Conservation (phyloP, 2,888 invertebrate genomes). For the Ormyrus nitidulus region DNA sequence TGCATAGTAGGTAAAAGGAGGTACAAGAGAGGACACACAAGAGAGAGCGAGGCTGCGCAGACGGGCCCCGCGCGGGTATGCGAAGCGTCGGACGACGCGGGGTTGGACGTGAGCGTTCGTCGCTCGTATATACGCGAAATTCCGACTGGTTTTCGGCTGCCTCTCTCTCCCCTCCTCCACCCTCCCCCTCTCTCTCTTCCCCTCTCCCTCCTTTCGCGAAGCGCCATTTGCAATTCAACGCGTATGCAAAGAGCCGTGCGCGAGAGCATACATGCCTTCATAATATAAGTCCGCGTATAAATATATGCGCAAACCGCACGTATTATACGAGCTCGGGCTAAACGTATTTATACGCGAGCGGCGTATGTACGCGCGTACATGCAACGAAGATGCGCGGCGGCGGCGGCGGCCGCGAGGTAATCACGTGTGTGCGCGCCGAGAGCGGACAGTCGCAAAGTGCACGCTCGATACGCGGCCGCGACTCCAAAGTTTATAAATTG, state of each 20-base stretch:
- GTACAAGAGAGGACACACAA: conserved; percentile 1
- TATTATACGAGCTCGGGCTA: conserved; percentile 42
- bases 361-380: background rate
- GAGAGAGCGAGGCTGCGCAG: background rate
- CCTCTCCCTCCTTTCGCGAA: conserved; percentile 24
- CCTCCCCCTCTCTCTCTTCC: conserved; percentile 30
- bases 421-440: background rate
- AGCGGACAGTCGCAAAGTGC: background rate
- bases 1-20: too few relatives aligned
- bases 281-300: conserved; percentile 52
- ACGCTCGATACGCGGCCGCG: too few relatives aligned
- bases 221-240: conserved; percentile 68
- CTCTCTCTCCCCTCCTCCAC: conserved; percentile 6
- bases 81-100: conserved; percentile 16
- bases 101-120: conserved; percentile 50
- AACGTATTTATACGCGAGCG: conserved; percentile 48
- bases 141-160: conserved; percentile 58
- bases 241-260: conserved; percentile 56
- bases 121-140: conserved; percentile 52
- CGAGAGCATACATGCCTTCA: conserved; percentile 44
- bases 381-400: background rate
- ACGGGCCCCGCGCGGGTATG: conserved; percentile 4
- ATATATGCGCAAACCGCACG: conserved; percentile 42
- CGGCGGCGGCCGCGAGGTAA: background rate
- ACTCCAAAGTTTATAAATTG: conserved; percentile 23